Evolutionary conservation across 2,888 invertebrate genomes (phyloP), one percentile per base, ranked within the genome.

Genomic region (Acanthoscelides obtectus): DNA sequence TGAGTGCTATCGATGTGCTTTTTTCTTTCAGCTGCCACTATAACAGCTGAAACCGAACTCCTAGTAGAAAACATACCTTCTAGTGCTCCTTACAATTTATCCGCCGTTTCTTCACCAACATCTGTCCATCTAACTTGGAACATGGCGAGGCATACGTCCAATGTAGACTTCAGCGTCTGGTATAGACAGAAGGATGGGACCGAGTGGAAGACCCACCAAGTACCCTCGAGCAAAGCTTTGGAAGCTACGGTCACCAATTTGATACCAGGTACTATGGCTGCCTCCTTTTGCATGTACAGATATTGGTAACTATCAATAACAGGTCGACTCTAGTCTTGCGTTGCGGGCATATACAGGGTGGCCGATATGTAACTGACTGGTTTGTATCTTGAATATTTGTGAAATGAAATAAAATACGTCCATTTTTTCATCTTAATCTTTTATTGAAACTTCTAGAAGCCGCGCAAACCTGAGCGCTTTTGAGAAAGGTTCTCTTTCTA

Each of bases 51-150:
- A 86, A 90, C 93, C 0, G 94, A 95, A 87, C 87, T 95, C 73
- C 89, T 94, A 84, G 92, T 95, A 68, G 92, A 94, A 87, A 96
- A 94, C 83, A 91, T 93, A 69, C 93, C 95, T 22, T 96, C 96
- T n/a, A 92, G 95, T 80, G 95, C 97, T 20, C 97, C 97, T 0
- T 93, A 94, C 86, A 94, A 95, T 86, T 88, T 98, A 66, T 90
- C 92, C 22, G 95, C 94, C 22, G 90, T 91, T 74, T 90, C 94
- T 70, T 90, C 91, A 0, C 87, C 88, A 74, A 89, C 89, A 78
- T 90, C 92, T 70, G 91, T 96, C 67, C 93, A 92, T 70, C 86
- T 97, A 22, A 89, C 90, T 65, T 97, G 97, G 97, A 88, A 91
- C 76, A 94, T 96, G 65, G 95, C 94, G 69, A 92, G 93, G 82